These are phyloP conservation scores for Luehdorfia chinensis DNA, from an alignment of 1,140 invertebrate species.

Conservation along the genomic window DNA sequence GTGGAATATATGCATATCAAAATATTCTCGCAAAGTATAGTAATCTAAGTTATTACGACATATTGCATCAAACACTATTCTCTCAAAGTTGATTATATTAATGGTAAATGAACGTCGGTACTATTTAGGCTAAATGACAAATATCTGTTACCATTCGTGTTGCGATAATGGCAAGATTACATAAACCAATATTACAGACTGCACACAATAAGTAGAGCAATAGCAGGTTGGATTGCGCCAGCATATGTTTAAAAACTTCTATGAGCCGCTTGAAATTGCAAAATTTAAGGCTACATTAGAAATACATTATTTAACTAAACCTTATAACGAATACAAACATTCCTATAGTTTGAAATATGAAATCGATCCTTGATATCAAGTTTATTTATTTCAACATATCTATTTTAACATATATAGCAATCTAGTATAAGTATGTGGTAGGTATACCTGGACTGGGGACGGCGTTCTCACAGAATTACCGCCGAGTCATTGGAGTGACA, in stretches of 20 bases:
- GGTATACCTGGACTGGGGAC: no score
- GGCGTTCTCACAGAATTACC: no score
- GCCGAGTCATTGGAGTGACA: no score
- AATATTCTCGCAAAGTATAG: background rate
- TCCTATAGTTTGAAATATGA: no score
- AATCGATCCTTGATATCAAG: no score
- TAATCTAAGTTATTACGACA: constrained; percentile 1
- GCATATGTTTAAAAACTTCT: constrained; percentile 7
- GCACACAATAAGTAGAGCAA: constrained; percentile 12
- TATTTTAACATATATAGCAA: no score
- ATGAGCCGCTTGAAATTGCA: constrained; percentile 8
- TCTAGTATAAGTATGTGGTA: no score
- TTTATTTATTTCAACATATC: no score
- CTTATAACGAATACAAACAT: no score
- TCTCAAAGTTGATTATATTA: background rate
- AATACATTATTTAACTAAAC: background rate
- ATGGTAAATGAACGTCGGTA: background rate
- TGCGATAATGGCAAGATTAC: constrained; percentile 2
- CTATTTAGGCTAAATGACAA: constrained; percentile 7
- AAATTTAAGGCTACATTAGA: constrained; percentile 3
- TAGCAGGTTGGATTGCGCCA: constrained; percentile 7
- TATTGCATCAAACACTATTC: background rate
- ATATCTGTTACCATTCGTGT: constrained; percentile 5
- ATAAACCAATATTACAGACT: constrained; percentile 11
- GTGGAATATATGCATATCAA: background rate